Percentiles rank a stretch among this genome's conserved stretches.
Conservation (phyloP, 2,888 invertebrate species). For the Terebella lapidaria region DNA sequence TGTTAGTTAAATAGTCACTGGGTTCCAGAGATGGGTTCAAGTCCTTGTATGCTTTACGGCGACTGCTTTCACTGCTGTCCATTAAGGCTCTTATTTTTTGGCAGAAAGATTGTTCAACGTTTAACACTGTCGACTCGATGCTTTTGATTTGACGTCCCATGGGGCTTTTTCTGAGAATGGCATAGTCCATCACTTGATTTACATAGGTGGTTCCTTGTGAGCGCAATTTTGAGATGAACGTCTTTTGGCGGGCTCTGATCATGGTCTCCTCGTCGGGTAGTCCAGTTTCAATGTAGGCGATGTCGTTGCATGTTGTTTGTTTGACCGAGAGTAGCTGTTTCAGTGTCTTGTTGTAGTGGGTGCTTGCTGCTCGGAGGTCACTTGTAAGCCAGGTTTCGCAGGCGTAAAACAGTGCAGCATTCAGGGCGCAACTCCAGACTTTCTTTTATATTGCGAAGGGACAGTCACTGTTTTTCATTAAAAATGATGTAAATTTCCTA, state of each 20-base stretch:
- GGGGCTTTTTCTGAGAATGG: too few species aligned
- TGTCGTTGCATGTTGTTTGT: not conserved
- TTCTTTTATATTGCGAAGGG: not conserved
- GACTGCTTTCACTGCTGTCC: too few species aligned
- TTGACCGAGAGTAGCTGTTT: not conserved
- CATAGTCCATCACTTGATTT: too few species aligned
- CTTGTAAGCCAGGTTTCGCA: not conserved
- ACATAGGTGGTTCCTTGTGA: too few species aligned
- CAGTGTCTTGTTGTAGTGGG: not conserved
- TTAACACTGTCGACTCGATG: too few species aligned
- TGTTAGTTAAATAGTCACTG: too few species aligned
- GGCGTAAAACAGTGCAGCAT: not conserved
- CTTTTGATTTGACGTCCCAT: too few species aligned
- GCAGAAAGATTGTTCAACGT: too few species aligned
- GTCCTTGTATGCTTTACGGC: too few species aligned
- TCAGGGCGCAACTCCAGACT: not conserved
- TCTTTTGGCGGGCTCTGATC: not conserved
- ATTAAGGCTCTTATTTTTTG: too few species aligned
- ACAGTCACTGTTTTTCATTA: not conserved
- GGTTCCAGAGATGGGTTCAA: too few species aligned
- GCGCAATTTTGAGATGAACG: not conserved
- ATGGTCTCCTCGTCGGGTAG: not conserved
- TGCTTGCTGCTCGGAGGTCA: not conserved
- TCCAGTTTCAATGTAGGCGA: not conserved
- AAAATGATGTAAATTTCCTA: not conserved